Conservation (phyloP, 1,140 invertebrate genomes). For the Cryptotermes secundus region DNA sequence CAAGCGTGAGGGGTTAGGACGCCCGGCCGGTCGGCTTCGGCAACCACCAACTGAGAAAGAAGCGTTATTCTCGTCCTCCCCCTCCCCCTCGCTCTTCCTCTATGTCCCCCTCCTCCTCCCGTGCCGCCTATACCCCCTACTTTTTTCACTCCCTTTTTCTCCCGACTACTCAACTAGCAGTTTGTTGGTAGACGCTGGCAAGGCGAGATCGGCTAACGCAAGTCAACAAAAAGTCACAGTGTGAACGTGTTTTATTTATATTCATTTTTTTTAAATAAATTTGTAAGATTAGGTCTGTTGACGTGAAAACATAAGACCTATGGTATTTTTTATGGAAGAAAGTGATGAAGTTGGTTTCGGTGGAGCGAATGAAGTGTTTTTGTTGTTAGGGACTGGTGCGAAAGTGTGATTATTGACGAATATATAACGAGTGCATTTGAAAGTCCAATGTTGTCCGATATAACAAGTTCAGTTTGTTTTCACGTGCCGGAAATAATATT, state of each 20-base stretch:
- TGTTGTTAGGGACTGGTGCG: not conserved
- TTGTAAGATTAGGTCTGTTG: not conserved
- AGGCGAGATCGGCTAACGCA: not conserved
- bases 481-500: not conserved
- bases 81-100: conserved; percentile 21
- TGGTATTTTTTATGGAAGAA: not conserved
- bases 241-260: not conserved
- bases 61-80: conserved; percentile 41
- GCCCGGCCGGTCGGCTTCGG: conserved; percentile 35
- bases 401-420: not conserved
- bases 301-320: not conserved
- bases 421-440: not conserved
- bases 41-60: conserved; percentile 45
- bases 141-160: conserved; percentile 32
- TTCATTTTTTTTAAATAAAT: not conserved
- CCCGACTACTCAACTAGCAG: conserved; percentile 18
- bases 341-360: not conserved
- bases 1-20: not conserved
- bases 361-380: not conserved
- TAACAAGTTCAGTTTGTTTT: not conserved
- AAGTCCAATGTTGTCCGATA: not conserved
- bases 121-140: not conserved
- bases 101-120: conserved; percentile 28
- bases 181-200: conserved; percentile 18
- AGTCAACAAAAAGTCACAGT: not conserved